Conservation (phyloP, 2,888 invertebrate genomes). For the Sisyra terminalis region DNA sequence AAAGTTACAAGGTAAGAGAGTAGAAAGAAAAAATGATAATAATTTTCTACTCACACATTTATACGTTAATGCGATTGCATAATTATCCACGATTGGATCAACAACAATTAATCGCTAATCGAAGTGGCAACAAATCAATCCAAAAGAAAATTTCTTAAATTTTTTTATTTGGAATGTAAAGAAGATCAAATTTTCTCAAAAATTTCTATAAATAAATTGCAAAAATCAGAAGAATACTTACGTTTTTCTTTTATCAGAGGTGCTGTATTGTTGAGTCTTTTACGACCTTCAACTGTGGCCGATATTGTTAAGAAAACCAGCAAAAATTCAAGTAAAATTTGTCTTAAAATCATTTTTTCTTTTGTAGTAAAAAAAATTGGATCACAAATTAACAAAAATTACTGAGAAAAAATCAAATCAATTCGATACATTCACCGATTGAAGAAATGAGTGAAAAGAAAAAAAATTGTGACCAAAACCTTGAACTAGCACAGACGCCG, state of each 20-base stretch:
- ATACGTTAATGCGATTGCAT: too few species aligned
- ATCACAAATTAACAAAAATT: background rate
- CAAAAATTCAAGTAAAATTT: background rate
- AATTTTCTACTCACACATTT: too few species aligned
- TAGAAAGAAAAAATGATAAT: too few species aligned
- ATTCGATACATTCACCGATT: background rate
- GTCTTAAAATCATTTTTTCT: slow-evolving; percentile 1
- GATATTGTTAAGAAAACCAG: slow-evolving; percentile 5
- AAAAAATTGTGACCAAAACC: background rate
- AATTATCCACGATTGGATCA: background rate
- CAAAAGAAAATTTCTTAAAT: too few species aligned
- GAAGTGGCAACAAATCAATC: too few species aligned
- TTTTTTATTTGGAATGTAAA: too few species aligned
- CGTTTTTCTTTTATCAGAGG: slow-evolving; percentile 29
- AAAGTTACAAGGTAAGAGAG: too few species aligned
- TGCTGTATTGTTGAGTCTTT: slow-evolving; percentile 21
- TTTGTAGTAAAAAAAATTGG: background rate
- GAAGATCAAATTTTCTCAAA: background rate
- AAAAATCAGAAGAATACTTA: slow-evolving; percentile 19
- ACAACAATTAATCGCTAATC: background rate
- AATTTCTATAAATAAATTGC: background rate
- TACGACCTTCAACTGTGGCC: slow-evolving; percentile 2
- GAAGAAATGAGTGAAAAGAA: background rate
- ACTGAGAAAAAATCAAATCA: background rate
- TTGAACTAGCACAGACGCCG: too few species aligned